Evolutionary conservation across 2,113 vertebrate genomes (phyloP), one percentile per base, ranked within the genome.

Genomic region (Corythornis vintsioides): DNA sequence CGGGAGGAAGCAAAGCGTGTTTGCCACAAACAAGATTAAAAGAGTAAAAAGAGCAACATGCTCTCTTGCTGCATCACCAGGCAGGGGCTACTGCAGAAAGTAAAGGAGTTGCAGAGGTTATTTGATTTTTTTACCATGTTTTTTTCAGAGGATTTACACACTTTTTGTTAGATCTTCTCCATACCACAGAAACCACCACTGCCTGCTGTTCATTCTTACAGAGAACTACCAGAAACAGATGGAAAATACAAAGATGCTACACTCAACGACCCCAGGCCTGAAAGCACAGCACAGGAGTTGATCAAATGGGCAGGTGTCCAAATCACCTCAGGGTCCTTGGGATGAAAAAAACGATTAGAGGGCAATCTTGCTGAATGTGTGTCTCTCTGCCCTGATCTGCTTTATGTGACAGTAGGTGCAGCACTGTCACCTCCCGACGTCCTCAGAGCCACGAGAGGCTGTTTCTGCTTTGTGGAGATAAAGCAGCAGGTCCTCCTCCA

Each of bases 11-110:
- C 21, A 38, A 82, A 78, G 65, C 0, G 0, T 78, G 76, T 86
- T 93, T 93, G 66, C 64, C 76, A 88, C 59, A 94, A 95, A 92
- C 72, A 76, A 95, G 64, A 90, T 59, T 38, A 78, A 88, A 86
- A 59, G n/a, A 91, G 83, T 47, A 86, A 87, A 94, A 89, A 79
- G 81, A 91, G 77, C 90, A 81, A 86, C 48, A 31, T 1, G 1
- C 7, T 64, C 19, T 81, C 73, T 31, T 70, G 83, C 75, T 78
- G 71, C 42, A 61, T 28, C 63, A 66, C 40, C 52, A 91, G 66
- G 71, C 24, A 38, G 0, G 42, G 13, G 31, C 48, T 63, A 38
- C 4, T 38, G 65, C 60, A 79, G 28, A 50, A 73, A 79, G 50
- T 11, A 73, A 45, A 50, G 33, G 35, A 72, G 6, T 7, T 66